Evolutionary conservation across 2,797 vertebrate species (phyloP), one percentile per base, ranked within the genome.

Genomic region (Periophthalmus magnuspinnatus): DNA sequence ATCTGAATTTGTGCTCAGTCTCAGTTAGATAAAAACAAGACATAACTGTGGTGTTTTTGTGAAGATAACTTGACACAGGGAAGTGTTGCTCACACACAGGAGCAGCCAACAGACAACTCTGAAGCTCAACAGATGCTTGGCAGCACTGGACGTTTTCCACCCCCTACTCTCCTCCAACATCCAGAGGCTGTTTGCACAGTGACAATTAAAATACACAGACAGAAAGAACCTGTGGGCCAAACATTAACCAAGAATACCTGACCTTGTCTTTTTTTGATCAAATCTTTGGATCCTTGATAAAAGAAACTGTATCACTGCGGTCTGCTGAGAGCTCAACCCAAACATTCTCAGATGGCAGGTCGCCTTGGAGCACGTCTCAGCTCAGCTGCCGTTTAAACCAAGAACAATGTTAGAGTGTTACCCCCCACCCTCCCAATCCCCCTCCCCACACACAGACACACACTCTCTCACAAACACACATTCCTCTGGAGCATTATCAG

Each of bases 121-220:
- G 88, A 90, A 66, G 63, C 69, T 86, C 58, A 90, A 83, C 91
- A 91, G 89, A 91, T 91, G 84, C 88, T 78, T 86, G 82, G 84
- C 79, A 87, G 65, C 54, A 54, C 34, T 9, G 19, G 8, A 14
- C 38, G 0, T 62, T 69, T 91, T 89, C 90, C 90, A 91, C 60
- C 69, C 47, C 62, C 57, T 72, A 75, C 74, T 78, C 66, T 69
- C 55, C 81, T 77, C 71, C 82, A 79, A 82, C 78, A 76, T 65
- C 65, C 70, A n/a, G 57, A 61, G 82, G 74, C 36, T 77, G 71
- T 72, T 72, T 50, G 62, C 70, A 68, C 72, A 70, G 67, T 71
- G 70, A 85, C 78, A 63, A 82, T 76, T 41, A 61, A 67, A 66
- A 82, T 24, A 72, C 58, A 65, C 33, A 67, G 28, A 0, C 66